Percentiles rank a stretch among this genome's conserved stretches.
phyloP scores from a whole-genome alignment of 2,113 vertebrate genomes.

The Struthio camelus region DNA sequence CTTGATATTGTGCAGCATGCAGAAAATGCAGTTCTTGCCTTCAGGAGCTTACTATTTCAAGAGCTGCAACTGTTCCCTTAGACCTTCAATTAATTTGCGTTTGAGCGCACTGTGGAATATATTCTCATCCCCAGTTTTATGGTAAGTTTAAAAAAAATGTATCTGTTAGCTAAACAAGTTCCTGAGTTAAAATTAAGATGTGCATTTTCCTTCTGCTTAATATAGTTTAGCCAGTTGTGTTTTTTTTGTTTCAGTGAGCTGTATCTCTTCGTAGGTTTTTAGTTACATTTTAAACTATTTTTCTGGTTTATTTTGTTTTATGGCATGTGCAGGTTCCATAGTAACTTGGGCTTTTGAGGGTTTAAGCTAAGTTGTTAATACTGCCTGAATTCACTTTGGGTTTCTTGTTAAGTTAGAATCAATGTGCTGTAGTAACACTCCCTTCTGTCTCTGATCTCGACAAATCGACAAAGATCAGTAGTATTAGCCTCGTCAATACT shows the following conservation, averaged over 20 bases:
- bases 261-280: neutral
- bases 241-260: accelerated
- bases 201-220: accelerated
- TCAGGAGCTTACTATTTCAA: neutral
- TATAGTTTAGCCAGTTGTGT: neutral
- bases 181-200: neutral
- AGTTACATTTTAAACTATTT: neutral
- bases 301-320: neutral
- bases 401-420: accelerated
- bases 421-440: neutral
- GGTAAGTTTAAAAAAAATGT: neutral
- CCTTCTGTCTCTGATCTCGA: neutral
- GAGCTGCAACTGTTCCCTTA: neutral
- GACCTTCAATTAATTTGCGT: neutral
- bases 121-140: neutral
- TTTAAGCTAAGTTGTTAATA: neutral
- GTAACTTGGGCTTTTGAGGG: neutral
- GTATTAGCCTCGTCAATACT: accelerated
- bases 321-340: neutral
- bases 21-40: neutral
- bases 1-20: neutral
- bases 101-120: neutral
- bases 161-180: neutral
- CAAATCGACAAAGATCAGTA: neutral
- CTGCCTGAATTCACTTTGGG: neutral